phyloP scores from a whole-genome alignment of 2,888 invertebrate genomes.

The Drosophila acutilabella region DNA sequence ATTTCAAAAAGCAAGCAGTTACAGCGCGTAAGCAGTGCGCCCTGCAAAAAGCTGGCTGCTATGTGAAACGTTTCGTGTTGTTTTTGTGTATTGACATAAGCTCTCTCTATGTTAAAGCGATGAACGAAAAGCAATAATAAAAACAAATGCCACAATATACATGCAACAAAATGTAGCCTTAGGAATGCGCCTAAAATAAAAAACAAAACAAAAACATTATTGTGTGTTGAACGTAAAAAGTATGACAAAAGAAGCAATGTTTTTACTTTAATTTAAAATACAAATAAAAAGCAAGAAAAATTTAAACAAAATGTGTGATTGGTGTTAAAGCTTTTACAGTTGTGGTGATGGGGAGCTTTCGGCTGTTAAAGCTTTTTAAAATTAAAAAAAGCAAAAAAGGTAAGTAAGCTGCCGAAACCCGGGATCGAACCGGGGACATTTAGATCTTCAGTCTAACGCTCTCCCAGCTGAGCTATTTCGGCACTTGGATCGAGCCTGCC shows the following conservation, averaged over 20 bases:
- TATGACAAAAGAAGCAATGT: conserved; percentile 50
- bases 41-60: conserved; percentile 22
- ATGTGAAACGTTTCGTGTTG: conserved; percentile 25
- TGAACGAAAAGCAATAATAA: conserved; percentile 16
- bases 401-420: conserved; percentile 88
- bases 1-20: conserved; percentile 1
- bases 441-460: conserved; percentile 92
- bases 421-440: conserved; percentile 91
- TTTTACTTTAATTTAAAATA: conserved; percentile 42
- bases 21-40: conserved; percentile 6
- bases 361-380: not conserved
- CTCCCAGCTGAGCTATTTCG: conserved; percentile 93
- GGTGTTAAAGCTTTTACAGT: not conserved
- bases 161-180: conserved; percentile 64
- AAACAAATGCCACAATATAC: conserved; percentile 35
- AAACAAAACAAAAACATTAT: conserved; percentile 10
- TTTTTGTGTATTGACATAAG: conserved; percentile 24
- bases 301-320: not conserved
- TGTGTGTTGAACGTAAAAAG: conserved; percentile 41
- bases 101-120: conserved; percentile 17
- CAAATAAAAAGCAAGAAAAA: conserved; percentile 21
- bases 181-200: conserved; percentile 58
- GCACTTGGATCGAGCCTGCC: conserved; percentile 75
- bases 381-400: not conserved
- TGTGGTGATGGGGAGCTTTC: not conserved